phyloP scores from a whole-genome alignment of 2,888 invertebrate species.

The Crocallis elinguaria region DNA sequence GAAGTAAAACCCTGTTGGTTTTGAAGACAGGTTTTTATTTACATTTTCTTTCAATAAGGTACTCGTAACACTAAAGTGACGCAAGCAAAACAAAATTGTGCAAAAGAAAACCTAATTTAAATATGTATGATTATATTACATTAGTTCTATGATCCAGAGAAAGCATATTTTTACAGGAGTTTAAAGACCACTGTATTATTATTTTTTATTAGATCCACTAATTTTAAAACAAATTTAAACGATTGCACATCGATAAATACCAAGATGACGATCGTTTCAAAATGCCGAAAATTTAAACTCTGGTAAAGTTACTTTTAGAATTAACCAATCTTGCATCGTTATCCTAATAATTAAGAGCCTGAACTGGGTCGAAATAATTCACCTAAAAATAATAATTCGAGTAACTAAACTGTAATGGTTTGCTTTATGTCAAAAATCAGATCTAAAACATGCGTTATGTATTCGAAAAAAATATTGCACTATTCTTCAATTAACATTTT shows the following conservation, averaged over 20 bases:
- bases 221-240: too few relatives aligned
- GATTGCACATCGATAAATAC: too few relatives aligned
- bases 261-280: too few relatives aligned
- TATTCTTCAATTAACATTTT: background rate
- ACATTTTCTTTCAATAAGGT: background rate
- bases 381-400: constrained; percentile 15
- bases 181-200: too few relatives aligned
- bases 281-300: too few relatives aligned
- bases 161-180: too few relatives aligned
- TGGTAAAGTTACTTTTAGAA: too few relatives aligned
- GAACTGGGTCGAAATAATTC: constrained; percentile 13
- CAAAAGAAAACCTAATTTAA: background rate
- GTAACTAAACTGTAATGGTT: background rate
- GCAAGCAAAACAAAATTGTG: background rate
- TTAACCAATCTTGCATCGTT: too few relatives aligned
- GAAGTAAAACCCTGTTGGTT: constrained; percentile 8
- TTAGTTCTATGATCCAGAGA: too few relatives aligned
- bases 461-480: constrained; percentile 13
- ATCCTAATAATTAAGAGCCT: constrained; percentile 11
- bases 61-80: too few relatives aligned
- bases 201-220: too few relatives aligned
- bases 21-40: background rate
- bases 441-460: background rate
- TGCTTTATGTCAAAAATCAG: constrained; percentile 2
- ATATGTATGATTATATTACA: too few relatives aligned